Conservation (phyloP, 53 echinoderm and acorn worm genomes). For the Hippasteria phrygiana region DNA sequence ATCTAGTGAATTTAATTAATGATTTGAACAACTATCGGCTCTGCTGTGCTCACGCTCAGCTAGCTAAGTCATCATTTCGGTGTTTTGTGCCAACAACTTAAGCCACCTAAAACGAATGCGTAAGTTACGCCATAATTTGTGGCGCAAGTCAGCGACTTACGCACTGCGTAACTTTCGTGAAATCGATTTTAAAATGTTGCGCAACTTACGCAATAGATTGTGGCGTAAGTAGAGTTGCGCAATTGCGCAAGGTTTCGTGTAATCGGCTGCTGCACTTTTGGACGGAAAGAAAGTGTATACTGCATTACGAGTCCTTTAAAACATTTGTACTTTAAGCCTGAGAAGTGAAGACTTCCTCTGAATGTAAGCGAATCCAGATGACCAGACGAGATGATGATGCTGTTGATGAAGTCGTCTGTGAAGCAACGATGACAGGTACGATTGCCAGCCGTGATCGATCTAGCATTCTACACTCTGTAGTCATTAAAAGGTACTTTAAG, state of each 20-base stretch:
- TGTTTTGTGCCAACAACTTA: too few relatives aligned
- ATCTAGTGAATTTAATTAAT: too few relatives aligned
- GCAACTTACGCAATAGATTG: too few relatives aligned
- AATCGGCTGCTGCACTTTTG: too few relatives aligned
- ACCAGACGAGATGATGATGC: neutral
- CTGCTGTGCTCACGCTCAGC: too few relatives aligned
- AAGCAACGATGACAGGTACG: neutral
- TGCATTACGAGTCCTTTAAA: neutral
- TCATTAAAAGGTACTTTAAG: neutral
- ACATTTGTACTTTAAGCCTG: neutral
- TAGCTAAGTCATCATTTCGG: too few relatives aligned
- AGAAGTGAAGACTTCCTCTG: neutral
- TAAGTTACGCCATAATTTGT: too few relatives aligned
- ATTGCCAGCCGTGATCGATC: neutral
- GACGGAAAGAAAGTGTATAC: neutral
- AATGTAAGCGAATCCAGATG: neutral
- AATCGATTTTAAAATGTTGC: too few relatives aligned
- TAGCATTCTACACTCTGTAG: neutral
- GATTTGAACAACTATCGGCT: too few relatives aligned
- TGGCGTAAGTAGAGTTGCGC: neutral
- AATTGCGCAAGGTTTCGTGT: neutral
- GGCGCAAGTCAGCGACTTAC: too few relatives aligned
- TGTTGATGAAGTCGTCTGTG: neutral
- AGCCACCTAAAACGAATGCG: too few relatives aligned
- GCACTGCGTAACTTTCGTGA: too few relatives aligned